Evolutionary conservation across 2,888 invertebrate species (phyloP).

Genomic region (Agrochola lota): DNA sequence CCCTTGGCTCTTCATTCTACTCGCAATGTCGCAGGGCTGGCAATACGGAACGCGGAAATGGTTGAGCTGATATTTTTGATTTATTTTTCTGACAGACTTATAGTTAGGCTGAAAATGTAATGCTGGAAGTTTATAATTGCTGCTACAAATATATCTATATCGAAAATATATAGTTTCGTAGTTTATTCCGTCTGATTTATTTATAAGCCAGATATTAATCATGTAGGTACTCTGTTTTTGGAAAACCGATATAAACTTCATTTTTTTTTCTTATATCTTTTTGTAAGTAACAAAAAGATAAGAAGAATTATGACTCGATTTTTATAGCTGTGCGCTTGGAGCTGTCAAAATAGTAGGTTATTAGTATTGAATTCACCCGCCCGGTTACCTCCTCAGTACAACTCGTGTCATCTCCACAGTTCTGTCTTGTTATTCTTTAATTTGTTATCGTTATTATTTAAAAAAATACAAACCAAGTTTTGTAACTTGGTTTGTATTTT

Average conservation of each 20-base stretch:
- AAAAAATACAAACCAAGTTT: not conserved
- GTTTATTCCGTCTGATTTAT: not conserved
- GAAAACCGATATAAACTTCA: not conserved
- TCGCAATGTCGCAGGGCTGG: conserved; percentile 78
- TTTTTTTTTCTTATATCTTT: too few species aligned
- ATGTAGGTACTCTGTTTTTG: not conserved
- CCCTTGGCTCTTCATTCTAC: conserved; percentile 82
- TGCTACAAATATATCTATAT: not conserved
- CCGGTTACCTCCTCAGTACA: too few species aligned
- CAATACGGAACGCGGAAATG: not conserved
- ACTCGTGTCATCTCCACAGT: too few species aligned
- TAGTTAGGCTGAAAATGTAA: not conserved
- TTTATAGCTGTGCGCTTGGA: too few species aligned
- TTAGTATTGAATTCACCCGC: too few species aligned
- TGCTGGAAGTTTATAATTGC: not conserved
- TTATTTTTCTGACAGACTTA: not conserved
- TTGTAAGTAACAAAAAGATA: too few species aligned
- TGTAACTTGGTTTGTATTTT: too few species aligned
- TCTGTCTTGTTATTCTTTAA: too few species aligned
- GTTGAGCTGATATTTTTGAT: not conserved
- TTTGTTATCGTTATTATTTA: too few species aligned
- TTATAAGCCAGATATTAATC: not conserved
- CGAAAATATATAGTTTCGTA: not conserved
- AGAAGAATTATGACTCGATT: too few species aligned
- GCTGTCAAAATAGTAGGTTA: too few species aligned